phyloP scores from a whole-genome alignment of 2,888 invertebrate species.

The Caenorhabditis macrosperma region DNA sequence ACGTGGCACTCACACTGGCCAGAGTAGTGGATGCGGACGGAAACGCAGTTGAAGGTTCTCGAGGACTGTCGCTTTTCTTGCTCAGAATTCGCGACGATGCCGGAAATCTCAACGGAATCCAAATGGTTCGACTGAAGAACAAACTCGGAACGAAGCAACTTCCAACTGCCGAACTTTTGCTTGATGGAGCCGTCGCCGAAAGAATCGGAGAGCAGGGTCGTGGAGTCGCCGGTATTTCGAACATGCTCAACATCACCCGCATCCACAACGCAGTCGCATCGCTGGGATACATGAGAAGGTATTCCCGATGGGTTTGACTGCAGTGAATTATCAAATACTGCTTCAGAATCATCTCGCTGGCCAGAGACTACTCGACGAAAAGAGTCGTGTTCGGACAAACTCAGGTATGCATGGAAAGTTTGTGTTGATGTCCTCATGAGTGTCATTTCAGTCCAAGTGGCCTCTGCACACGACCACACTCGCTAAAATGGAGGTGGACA shows the following conservation, averaged over 20 bases:
- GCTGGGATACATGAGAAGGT: conserved; percentile 76
- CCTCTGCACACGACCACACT: conserved; percentile 83
- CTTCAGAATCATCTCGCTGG: conserved; percentile 82
- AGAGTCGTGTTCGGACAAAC: conserved; percentile 82
- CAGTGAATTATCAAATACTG: neutral
- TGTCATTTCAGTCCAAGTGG: conserved; percentile 77
- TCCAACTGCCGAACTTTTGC: conserved; percentile 83
- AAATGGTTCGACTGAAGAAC: conserved; percentile 83
- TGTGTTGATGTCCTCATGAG: neutral
- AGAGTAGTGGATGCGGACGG: conserved; percentile 81
- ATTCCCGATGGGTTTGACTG: neutral
- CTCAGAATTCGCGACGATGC: conserved; percentile 81
- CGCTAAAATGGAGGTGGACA: conserved; percentile 83
- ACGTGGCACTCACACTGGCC: conserved; percentile 83
- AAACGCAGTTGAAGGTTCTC: conserved; percentile 81
- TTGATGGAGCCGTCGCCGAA: conserved; percentile 81
- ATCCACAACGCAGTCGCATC: conserved; percentile 83
- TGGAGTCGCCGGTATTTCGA: conserved; percentile 83
- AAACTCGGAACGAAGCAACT: conserved; percentile 84
- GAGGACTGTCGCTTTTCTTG: conserved; percentile 83
- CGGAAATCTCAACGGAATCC: conserved; percentile 82
- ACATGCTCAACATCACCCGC: conserved; percentile 83
- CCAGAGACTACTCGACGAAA: conserved; percentile 82
- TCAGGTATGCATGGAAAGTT: conserved; percentile 24
- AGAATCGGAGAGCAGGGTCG: conserved; percentile 61